Evolutionary conservation across 2,797 vertebrate genomes (phyloP), one percentile per base, ranked within the genome.

Genomic region (Merluccius polli): DNA sequence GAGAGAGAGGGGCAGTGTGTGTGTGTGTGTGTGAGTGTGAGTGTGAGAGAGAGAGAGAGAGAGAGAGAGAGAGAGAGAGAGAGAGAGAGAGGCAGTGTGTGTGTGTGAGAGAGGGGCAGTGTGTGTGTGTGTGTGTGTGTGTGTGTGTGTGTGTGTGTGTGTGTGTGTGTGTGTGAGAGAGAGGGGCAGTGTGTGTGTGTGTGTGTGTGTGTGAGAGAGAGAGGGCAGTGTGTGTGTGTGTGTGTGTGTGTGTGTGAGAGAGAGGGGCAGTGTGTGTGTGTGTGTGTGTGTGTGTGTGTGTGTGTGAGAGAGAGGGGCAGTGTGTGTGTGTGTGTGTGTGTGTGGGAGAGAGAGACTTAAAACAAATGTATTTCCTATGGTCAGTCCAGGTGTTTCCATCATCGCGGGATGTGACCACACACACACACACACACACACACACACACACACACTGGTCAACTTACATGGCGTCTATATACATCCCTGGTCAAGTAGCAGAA

Each of bases 361-460:
- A 48, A 70, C 73, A 76, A 36, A 78, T 79, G 80, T 83, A 81
- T 87, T 88, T 84, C 78, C 3, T 72, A 76, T 1, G 75, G 79
- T 71, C 0, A 71, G 74, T 77, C 81, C 89, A 88, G 82, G 86
- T 90, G 89, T 91, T 90, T 88, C 88, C 86, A 86, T 78, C 74
- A 48, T 82, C 70, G 35, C 52, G 11, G 29, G 41, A 29, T 63
- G 59, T 35, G n/a, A 44, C 1, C 13, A 72, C 71, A 63, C 67
- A 5, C 73, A 63, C 71, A 76, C 59, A 35, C 18, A 35, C 73
- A n/a, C 73, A 63, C 73, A 63, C 63, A 30, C 63, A 11, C 65
- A 68, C 73, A 74, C 36, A 29, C 71, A 73, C n/a, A 59, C 35
- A 27, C 24, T 12, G 59, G 59, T 32, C 68, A 48, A 36, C 77